These are phyloP conservation scores for Semnornis frantzii DNA, from an alignment of 2,113 vertebrate genomes.

Conservation along the genomic window DNA sequence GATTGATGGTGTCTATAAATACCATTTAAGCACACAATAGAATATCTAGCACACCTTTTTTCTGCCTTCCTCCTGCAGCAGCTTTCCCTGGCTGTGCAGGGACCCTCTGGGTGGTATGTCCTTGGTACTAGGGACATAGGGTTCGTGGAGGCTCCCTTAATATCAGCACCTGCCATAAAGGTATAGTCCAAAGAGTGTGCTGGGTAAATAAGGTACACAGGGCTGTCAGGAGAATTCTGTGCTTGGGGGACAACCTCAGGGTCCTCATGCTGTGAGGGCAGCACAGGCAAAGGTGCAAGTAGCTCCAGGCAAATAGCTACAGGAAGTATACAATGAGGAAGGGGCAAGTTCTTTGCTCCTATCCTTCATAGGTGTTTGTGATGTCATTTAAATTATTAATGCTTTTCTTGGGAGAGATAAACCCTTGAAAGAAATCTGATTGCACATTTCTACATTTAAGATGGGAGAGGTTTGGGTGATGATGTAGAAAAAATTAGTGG, in stretches of 20 bases:
- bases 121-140: rapidly evolving
- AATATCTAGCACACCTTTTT: background rate
- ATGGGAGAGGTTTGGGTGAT: background rate
- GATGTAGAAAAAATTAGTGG: background rate
- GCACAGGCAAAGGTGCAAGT: background rate
- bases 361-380: background rate
- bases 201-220: background rate
- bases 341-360: background rate
- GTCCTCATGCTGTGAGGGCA: background rate
- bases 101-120: background rate
- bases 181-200: background rate
- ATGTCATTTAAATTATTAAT: background rate
- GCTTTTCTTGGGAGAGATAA: background rate
- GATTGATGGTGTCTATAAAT: constrained; percentile 36
- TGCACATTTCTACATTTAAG: background rate
- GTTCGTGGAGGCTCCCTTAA: background rate
- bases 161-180: rapidly evolving
- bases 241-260: background rate
- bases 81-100: background rate
- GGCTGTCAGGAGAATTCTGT: background rate
- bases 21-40: background rate
- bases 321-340: background rate
- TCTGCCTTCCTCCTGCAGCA: background rate
- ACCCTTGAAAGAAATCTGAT: background rate
- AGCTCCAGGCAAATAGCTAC: background rate